These are phyloP conservation scores for Eucera pruinosa DNA, from an alignment of 2,888 invertebrate species.

Conservation along the genomic window DNA sequence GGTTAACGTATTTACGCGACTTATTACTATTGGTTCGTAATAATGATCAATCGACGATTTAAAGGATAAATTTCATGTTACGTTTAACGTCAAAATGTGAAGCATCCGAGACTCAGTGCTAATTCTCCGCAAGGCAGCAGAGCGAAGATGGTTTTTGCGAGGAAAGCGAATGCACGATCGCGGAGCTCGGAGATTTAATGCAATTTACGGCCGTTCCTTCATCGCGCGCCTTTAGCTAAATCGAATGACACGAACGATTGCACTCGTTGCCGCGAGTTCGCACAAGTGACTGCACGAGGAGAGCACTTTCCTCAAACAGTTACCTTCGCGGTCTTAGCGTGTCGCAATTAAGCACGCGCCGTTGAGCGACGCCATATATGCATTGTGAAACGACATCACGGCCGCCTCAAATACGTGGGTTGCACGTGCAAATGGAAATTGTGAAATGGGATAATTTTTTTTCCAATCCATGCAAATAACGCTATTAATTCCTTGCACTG, in stretches of 20 bases:
- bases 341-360: constrained; percentile 67
- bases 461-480: constrained; percentile 12
- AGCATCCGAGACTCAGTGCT: not conserved
- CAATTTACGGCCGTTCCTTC: constrained; percentile 56
- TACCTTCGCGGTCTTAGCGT: constrained; percentile 43
- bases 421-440: not conserved
- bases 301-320: constrained; percentile 37
- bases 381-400: constrained; percentile 16
- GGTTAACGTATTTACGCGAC: too few species aligned
- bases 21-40: too few species aligned
- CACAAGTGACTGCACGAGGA: constrained; percentile 38
- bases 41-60: too few species aligned
- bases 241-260: constrained; percentile 68
- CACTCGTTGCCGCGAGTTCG: constrained; percentile 50
- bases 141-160: not conserved
- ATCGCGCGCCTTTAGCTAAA: constrained; percentile 30
- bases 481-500: not conserved
- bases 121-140: constrained; percentile 1
- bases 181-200: constrained; percentile 33
- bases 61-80: not conserved
- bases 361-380: constrained; percentile 37
- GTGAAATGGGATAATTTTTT: constrained; percentile 4
- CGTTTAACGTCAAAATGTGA: constrained; percentile 3
- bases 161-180: not conserved
- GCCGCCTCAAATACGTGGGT: constrained; percentile 1